Evolutionary conservation across 2,797 vertebrate genomes (phyloP).

Genomic region (Channa striata): DNA sequence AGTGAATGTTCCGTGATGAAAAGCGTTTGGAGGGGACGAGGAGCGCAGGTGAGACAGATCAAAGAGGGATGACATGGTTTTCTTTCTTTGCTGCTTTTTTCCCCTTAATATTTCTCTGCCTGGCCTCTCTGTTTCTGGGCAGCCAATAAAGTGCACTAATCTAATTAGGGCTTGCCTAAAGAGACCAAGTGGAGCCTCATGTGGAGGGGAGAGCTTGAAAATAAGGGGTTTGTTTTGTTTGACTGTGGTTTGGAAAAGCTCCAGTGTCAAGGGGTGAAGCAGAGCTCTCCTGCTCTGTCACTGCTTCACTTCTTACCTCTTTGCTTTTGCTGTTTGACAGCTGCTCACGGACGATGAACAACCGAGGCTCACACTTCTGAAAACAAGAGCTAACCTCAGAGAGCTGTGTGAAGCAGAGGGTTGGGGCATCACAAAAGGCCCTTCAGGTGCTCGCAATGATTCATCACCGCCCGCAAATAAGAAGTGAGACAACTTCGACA

Average conservation of each 20-base stretch:
- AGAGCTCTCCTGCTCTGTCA: slow-evolving; percentile 14
- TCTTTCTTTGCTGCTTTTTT: slow-evolving; percentile 28
- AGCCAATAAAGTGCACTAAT: slow-evolving; percentile 77
- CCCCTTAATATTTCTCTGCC: slow-evolving; percentile 23
- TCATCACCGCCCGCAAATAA: slow-evolving; percentile 11
- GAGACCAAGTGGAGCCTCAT: slow-evolving; percentile 73
- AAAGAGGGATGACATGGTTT: slow-evolving; percentile 66
- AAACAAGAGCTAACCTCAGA: slow-evolving; percentile 47
- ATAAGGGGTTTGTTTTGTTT: background rate
- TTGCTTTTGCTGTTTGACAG: slow-evolving; percentile 32
- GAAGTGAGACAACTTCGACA: background rate
- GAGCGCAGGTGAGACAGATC: slow-evolving; percentile 63
- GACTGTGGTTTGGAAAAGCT: slow-evolving; percentile 46
- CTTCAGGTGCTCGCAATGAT: slow-evolving; percentile 20
- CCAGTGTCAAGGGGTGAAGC: slow-evolving; percentile 25
- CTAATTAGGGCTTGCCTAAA: slow-evolving; percentile 74
- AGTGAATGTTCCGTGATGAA: slow-evolving; percentile 60
- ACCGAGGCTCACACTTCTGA: slow-evolving; percentile 9
- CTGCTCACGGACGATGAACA: slow-evolving; percentile 6
- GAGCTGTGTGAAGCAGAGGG: slow-evolving; percentile 23
- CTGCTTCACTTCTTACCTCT: slow-evolving; percentile 27
- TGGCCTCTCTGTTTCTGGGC: slow-evolving; percentile 47
- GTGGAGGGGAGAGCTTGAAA: slow-evolving; percentile 33
- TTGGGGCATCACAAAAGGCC: slow-evolving; percentile 27
- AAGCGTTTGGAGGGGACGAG: slow-evolving; percentile 50